Base-by-base conservation (phyloP, 2,888 invertebrate species). In the Graphium colonna region DNA sequence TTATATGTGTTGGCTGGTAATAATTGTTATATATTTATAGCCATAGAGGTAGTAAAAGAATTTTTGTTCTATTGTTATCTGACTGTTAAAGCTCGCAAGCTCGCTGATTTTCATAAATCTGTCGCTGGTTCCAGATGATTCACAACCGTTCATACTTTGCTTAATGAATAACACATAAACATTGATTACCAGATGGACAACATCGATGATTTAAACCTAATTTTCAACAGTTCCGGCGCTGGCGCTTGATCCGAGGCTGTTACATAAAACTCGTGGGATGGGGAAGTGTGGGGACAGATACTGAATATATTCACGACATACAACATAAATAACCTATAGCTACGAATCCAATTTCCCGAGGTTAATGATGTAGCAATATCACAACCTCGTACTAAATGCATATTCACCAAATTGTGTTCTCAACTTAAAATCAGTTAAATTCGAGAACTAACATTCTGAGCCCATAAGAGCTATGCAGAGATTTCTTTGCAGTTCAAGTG, bases 271-370 rank as follows among this genome's bases (percentile, higher is more conserved):
- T 59, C 65, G 62, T 21, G 51, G 50, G 36, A 56, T 58, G 60
- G 55, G 58, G 61, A 60, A 60, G 57, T 60, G 39, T 54, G 51
- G 61, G 60, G 58, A 58, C 51, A 57, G 53, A 60, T 57, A 59
- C 57, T 56, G 58, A 57, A 52, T 54, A 50, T 50, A 50, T 53
- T 60, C 57, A 78, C 76, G 70, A 76, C 69, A 69, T 71, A 71
- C 64, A 79, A 78, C 72, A 75, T 69, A 75, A 75, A 74, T 63
- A 74, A 73, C 75, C 77, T 80, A 78, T 68, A 62, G 61, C 76
- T 79, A 79, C 51, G 51, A 50, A 60, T 57, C 56, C 60, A 59
- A 56, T 57, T 57, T 52, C 55, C 56, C 66, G 67, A 67, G 66
- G 64, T 65, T 63, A 65, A 59, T 59, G 62, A 49, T 44, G 55